Conservation (phyloP, 2,888 invertebrate species). For the Acanthosepion pharaonis region DNA sequence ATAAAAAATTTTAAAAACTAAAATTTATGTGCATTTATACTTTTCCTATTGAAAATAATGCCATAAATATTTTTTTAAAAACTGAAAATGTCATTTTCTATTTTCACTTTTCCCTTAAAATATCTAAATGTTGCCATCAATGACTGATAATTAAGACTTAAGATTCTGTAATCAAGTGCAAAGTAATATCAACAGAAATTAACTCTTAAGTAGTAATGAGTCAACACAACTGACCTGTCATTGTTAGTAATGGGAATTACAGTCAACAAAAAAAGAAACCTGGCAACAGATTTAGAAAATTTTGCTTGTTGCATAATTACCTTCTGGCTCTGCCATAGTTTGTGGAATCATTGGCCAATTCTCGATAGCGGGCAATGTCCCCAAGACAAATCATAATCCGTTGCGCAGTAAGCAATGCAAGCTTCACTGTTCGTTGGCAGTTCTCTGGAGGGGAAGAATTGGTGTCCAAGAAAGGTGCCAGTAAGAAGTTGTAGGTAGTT, state of each 20-base stretch:
- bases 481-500: constrained; percentile 83
- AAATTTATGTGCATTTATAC: too few relatives aligned
- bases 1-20: too few relatives aligned
- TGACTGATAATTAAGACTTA: not conserved
- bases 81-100: not conserved
- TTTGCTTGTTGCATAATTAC: constrained; percentile 72
- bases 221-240: not conserved
- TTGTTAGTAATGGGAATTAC: not conserved
- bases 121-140: not conserved
- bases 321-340: constrained; percentile 86
- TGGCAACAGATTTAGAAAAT: not conserved
- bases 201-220: not conserved
- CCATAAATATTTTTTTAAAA: too few relatives aligned
- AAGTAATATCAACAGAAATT: constrained; percentile 33
- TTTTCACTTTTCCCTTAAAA: not conserved
- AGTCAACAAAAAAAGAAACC: not conserved
- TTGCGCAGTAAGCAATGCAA: constrained; percentile 89
- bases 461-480: constrained; percentile 74
- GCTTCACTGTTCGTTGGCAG: constrained; percentile 79
- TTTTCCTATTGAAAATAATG: too few relatives aligned
- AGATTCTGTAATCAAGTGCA: not conserved
- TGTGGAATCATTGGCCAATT: constrained; percentile 85
- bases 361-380: constrained; percentile 92
- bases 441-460: constrained; percentile 73
- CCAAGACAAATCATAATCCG: constrained; percentile 91